phyloP scores from a whole-genome alignment of 2,797 vertebrate species.

The Discoglossus pictus region DNA sequence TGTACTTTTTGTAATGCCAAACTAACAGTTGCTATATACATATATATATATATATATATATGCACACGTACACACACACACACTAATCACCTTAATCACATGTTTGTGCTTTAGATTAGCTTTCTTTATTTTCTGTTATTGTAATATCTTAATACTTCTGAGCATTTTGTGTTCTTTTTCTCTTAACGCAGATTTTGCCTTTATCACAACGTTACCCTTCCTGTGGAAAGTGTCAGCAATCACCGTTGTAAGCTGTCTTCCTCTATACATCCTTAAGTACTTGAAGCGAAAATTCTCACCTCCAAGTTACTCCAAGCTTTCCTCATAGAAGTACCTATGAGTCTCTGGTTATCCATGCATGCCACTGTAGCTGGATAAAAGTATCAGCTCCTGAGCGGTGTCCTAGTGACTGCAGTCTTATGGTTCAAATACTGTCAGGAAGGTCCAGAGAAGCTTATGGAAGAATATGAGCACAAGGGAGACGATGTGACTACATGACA shows the following conservation, averaged over 20 bases:
- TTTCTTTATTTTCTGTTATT: not conserved
- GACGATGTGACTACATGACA: conserved; percentile 26
- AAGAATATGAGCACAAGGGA: conserved; percentile 41
- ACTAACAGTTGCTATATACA: no score
- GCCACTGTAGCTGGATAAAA: conserved; percentile 36
- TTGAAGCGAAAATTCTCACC: conserved; percentile 96
- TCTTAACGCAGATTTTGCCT: conserved; percentile 82
- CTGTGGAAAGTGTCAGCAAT: conserved; percentile 95
- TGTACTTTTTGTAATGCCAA: no score
- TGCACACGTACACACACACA: no score
- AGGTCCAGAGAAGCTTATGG: conserved; percentile 18
- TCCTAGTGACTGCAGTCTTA: conserved; percentile 57
- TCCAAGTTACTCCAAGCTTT: conserved; percentile 96
- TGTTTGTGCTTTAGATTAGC: no score
- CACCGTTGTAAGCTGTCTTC: conserved; percentile 96
- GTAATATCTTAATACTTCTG: not conserved
- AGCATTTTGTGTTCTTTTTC: conserved; percentile 31
- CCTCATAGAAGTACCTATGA: conserved; percentile 72
- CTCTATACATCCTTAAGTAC: conserved; percentile 96
- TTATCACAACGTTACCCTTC: conserved; percentile 91
- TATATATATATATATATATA: no score
- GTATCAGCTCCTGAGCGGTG: conserved; percentile 54
- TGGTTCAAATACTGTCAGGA: conserved; percentile 14
- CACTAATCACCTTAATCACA: no score
- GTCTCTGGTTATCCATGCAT: conserved; percentile 46